Conservation (phyloP, 2,113 vertebrate genomes). For the Dipodomys stephensi region DNA sequence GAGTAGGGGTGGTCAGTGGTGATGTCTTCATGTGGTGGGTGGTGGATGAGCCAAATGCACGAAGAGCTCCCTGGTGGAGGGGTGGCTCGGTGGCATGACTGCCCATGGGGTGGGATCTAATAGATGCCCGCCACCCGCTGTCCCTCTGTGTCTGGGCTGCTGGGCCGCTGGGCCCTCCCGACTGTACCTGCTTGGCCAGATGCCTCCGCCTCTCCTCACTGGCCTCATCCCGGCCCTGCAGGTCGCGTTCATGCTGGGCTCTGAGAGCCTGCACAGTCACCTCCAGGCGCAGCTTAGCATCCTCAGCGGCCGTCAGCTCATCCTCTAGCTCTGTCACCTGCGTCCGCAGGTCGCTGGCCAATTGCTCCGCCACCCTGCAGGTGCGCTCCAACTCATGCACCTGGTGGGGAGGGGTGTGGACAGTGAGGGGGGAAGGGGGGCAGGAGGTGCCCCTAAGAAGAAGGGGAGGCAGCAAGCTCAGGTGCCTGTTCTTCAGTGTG, state of each 20-base stretch:
- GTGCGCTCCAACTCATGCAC: slow-evolving; percentile 94
- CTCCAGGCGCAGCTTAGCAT: slow-evolving; percentile 85
- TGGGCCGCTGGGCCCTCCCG: rapidly evolving
- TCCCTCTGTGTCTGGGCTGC: rapidly evolving
- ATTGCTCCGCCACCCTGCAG: slow-evolving; percentile 89
- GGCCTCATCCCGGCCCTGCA: slow-evolving; percentile 81
- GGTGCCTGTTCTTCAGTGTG: rapidly evolving
- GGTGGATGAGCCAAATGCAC: too few species aligned
- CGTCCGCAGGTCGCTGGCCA: slow-evolving; percentile 88
- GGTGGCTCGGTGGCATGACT: neutral
- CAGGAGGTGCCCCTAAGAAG: rapidly evolving
- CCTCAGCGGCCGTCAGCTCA: slow-evolving; percentile 81
- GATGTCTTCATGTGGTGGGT: too few species aligned
- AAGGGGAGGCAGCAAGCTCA: rapidly evolving
- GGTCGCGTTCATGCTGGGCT: slow-evolving; percentile 83
- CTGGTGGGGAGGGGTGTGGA: slow-evolving; percentile 75
- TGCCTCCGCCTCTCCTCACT: slow-evolving; percentile 84
- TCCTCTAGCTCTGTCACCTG: slow-evolving; percentile 88
- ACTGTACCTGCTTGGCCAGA: slow-evolving; percentile 84
- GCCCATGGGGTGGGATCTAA: slow-evolving; percentile 76
- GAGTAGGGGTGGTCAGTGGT: too few species aligned
- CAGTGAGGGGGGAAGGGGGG: neutral
- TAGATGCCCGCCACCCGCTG: slow-evolving; percentile 60
- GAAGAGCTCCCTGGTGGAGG: too few species aligned
- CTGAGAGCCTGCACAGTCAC: slow-evolving; percentile 85